Base-by-base conservation (phyloP, 2,113 vertebrate genomes). In the Oophaga pumilio region DNA sequence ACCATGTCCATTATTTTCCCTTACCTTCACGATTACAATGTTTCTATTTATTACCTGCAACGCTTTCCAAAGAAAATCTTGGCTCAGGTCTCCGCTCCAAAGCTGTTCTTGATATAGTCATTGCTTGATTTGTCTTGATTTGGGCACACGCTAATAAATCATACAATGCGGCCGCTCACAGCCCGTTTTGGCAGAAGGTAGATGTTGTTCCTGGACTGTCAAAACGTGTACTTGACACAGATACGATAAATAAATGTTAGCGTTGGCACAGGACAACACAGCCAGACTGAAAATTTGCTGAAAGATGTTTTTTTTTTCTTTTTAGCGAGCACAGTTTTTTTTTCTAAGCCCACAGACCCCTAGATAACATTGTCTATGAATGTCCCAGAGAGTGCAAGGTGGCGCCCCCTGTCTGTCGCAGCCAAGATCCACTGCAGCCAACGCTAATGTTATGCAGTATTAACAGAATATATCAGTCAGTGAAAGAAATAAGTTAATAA, bases 161-260 rank as follows among this genome's bases (percentile, higher is more conserved):
- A 81, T 78, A 86, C 85, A 86, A 66, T 87, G 52, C 28, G 59
- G 53, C 64, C 24, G 85, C 85, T 77, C 77, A 57, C 53, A 52
- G 50, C 24, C 85, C 77, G 73, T 68, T 71, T 87, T 80, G 76
- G 85, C 77, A 87, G 77, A 71, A 71, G 64, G 26, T 81, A 81
- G 85, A 87, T 87, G 77, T 81, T 87, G 85, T 87, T 87, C 64
- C 76, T 87, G 85, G 76, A 81, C 77, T 87, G 76, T 87, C 85
- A 59, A 81, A 86, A 87, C 66, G 64, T 87, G 77, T 82, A 59
- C 56, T 82, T 87, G 79, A 87, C 86, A 82, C 68, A 74, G 79
- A 74, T 87, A 82, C 69, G 69, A 83, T 73, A 83, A 82, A 66
- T 82, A 74, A 76, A 87, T 76, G 68, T 87, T 74, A 76, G 56